Evolutionary conservation across 2,797 vertebrate genomes (phyloP).

Genomic region (Danionella dracula): DNA sequence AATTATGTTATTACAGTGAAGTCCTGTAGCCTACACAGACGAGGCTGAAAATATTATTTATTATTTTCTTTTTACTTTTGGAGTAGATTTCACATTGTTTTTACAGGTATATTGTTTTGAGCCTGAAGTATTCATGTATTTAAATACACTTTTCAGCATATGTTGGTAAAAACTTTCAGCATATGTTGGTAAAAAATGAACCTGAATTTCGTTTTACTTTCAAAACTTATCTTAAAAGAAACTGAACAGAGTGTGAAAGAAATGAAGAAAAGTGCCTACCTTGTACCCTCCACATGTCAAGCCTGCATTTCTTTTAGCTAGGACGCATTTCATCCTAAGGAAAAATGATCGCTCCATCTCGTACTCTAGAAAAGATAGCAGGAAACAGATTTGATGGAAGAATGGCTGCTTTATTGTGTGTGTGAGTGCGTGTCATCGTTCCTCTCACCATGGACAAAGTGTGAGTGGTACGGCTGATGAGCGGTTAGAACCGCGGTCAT

Average conservation of each 20-base stretch:
- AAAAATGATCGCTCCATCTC: conserved; percentile 97
- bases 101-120: too few species aligned
- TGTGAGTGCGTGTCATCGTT: neutral
- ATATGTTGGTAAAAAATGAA: too few species aligned
- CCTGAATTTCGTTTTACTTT: too few species aligned
- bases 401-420: neutral
- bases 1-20: too few species aligned
- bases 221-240: too few species aligned
- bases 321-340: conserved; percentile 94
- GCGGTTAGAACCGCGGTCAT: conserved; percentile 95
- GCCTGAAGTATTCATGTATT: too few species aligned
- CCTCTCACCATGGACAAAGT: conserved; percentile 88
- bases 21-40: too few species aligned
- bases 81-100: too few species aligned
- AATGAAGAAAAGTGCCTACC: conserved; percentile 59
- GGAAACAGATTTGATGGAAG: neutral
- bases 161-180: too few species aligned
- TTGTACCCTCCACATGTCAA: conserved; percentile 97
- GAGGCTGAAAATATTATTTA: too few species aligned
- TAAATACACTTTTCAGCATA: too few species aligned
- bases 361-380: conserved; percentile 70
- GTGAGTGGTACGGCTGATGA: conserved; percentile 94
- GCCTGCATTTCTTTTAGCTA: conserved; percentile 94
- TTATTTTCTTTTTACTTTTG: too few species aligned
- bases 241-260: neutral